These are phyloP conservation scores for Agriopis leucophaearia DNA, from an alignment of 2,888 invertebrate species.

Conservation along the genomic window DNA sequence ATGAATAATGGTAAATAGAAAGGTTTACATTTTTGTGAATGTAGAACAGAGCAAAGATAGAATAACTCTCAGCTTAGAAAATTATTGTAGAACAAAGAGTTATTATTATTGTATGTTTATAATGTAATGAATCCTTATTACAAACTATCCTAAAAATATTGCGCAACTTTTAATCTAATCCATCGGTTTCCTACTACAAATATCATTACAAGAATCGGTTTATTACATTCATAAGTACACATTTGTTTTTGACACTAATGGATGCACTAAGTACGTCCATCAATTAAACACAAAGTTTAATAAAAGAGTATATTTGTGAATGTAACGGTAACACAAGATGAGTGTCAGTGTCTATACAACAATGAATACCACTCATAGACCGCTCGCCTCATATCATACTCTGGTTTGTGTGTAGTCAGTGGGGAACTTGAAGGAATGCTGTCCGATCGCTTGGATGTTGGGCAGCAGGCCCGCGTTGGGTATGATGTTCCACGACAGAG, in stretches of 20 bases:
- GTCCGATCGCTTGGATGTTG: constrained; percentile 93
- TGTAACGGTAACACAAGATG: constrained; percentile 44
- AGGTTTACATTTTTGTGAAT: constrained; percentile 23
- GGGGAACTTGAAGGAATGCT: constrained; percentile 96
- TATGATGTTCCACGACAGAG: constrained; percentile 99
- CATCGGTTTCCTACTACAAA: constrained; percentile 8
- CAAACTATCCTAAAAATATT: constrained; percentile 39
- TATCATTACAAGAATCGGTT: constrained; percentile 3
- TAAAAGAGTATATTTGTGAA: constrained; percentile 57
- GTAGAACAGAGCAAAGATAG: constrained; percentile 60
- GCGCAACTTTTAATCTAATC: constrained; percentile 18
- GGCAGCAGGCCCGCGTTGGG: constrained; percentile 99
- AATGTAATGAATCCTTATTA: constrained; percentile 73
- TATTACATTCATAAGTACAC: constrained; percentile 19
- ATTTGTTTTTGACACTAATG: constrained; percentile 4
- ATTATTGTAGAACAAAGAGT: constrained; percentile 75
- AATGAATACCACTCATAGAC: constrained; percentile 49
- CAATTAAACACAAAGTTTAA: constrained; percentile 57
- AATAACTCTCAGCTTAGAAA: constrained; percentile 72
- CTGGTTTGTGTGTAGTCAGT: constrained; percentile 91
- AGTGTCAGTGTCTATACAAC: constrained; percentile 43
- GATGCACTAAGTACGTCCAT: constrained; percentile 19
- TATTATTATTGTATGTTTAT: constrained; percentile 68
- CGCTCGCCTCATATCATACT: constrained; percentile 71
- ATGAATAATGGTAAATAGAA: constrained; percentile 38